Evolutionary conservation across 2,113 vertebrate species (phyloP).

Genomic region (Gracilinanus agilis): DNA sequence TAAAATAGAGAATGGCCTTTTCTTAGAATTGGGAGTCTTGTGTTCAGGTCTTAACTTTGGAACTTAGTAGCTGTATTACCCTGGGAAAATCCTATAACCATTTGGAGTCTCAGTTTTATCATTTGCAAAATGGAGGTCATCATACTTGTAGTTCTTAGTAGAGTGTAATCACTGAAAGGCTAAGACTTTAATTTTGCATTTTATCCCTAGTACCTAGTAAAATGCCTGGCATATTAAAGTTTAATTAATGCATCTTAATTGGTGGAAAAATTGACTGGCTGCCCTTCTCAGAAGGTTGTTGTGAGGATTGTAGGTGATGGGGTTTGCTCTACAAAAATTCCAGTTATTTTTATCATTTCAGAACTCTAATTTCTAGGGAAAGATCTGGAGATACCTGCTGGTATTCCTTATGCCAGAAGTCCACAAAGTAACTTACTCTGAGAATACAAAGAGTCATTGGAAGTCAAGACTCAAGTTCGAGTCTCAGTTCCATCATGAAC

Average conservation of each 20-base stretch:
- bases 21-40: not conserved
- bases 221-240: not conserved
- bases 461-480: not conserved
- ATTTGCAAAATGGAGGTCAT: not conserved
- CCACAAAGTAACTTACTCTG: not conserved
- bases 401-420: not conserved
- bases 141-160: not conserved
- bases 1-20: not conserved
- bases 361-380: not conserved
- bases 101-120: not conserved
- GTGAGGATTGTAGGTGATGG: not conserved
- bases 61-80: not conserved
- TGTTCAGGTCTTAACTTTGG: not conserved
- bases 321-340: not conserved
- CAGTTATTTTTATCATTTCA: not conserved
- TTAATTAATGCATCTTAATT: not conserved
- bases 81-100: not conserved
- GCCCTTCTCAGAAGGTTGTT: not conserved
- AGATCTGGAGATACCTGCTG: not conserved
- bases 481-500: not conserved
- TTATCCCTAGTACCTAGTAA: not conserved
- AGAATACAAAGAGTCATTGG: not conserved
- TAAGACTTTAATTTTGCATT: not conserved
- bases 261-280: not conserved
- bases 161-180: not conserved